phyloP scores from a whole-genome alignment of 2,888 invertebrate species.

The Eupeodes latifasciatus region DNA sequence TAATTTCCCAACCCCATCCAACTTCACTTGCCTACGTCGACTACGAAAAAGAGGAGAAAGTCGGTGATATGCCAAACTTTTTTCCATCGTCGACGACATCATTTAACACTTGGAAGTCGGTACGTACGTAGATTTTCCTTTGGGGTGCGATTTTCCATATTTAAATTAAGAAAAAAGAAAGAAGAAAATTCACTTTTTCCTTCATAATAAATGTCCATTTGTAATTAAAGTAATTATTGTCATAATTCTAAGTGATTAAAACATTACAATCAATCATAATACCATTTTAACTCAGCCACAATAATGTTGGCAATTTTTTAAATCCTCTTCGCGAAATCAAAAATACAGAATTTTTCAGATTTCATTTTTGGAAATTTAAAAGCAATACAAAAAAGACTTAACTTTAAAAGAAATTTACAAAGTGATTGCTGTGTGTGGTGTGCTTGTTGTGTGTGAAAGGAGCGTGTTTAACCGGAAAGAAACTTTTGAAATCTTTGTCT shows the following conservation, averaged over 20 bases:
- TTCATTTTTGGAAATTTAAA: constrained; percentile 19
- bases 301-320: constrained; percentile 63
- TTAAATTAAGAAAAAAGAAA: constrained; percentile 41
- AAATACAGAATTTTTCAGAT: constrained; percentile 41
- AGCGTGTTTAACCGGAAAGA: constrained; percentile 63
- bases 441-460: constrained; percentile 63
- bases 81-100: constrained; percentile 76
- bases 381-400: constrained; percentile 23
- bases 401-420: constrained; percentile 16
- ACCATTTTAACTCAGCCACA: constrained; percentile 39
- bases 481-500: constrained; percentile 27
- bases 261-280: constrained; percentile 10
- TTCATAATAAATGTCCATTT: constrained; percentile 35
- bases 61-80: constrained; percentile 76
- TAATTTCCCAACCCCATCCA: background rate
- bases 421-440: constrained; percentile 65
- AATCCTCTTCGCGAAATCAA: constrained; percentile 24
- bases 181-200: constrained; percentile 46
- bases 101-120: constrained; percentile 80
- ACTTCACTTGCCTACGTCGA: constrained; percentile 77
- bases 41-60: constrained; percentile 73
- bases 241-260: constrained; percentile 52
- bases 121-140: constrained; percentile 78
- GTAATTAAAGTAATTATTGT: constrained; percentile 30
- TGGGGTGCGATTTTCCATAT: constrained; percentile 64